Conservation (phyloP, 2,113 vertebrate species). For the Chamaetylas fuelleborni region DNA sequence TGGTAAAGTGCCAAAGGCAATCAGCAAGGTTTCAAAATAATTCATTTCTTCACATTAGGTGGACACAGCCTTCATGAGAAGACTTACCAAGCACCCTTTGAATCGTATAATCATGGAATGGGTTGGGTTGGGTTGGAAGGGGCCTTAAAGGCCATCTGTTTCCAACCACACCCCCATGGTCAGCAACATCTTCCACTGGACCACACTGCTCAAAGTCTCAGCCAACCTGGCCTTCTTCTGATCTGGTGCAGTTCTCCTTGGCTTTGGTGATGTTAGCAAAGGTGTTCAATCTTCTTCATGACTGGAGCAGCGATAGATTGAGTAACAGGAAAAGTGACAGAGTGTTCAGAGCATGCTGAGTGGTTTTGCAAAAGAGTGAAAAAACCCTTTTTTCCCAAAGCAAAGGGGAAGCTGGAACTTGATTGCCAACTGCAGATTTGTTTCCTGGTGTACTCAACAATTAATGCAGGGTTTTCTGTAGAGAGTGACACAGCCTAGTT, state of each 20-base stretch:
- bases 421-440: neutral
- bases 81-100: neutral
- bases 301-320: neutral
- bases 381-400: neutral
- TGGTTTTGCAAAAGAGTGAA: neutral
- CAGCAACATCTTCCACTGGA: neutral
- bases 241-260: neutral
- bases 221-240: neutral
- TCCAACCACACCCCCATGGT: rapidly evolving
- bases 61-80: neutral
- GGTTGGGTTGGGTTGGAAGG: neutral
- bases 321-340: neutral
- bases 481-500: neutral
- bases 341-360: neutral
- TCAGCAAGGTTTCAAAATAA: neutral
- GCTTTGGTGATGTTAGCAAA: neutral
- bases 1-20: neutral
- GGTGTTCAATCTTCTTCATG: neutral
- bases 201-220: neutral
- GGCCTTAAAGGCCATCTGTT: neutral
- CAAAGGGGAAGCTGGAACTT: neutral
- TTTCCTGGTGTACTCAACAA: neutral
- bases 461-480: neutral
- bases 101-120: neutral
- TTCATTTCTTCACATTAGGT: neutral